Evolutionary conservation across 1,140 invertebrate species (phyloP), one percentile per base, ranked within the genome.

Genomic region (Plutomurus gul): DNA sequence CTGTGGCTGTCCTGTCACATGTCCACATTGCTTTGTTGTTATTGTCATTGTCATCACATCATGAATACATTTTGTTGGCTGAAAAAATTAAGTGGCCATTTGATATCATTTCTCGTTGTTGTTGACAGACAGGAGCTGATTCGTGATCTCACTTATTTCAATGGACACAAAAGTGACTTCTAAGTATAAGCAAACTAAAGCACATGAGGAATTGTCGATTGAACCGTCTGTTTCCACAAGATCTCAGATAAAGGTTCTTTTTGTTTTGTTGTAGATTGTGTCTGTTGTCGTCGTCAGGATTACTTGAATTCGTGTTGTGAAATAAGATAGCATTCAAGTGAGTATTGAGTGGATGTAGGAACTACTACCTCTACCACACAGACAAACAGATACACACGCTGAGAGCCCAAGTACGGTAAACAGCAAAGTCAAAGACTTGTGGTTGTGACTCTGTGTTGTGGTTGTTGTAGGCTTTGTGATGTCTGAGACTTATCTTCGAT

Each of bases 51-150:
- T 65, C 56, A 65, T 65, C 56, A 36, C 56, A 65, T 65, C 56
- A 65, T 30, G 56, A 65, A 33, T 65, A n/a, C 36, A 30, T 65
- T 65, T 65, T 65, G 56, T 33, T n/a, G 16, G 25, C 27, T n/a
- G 27, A 65, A 65, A 65, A 65, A 65, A 65, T 65, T 33, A 65
- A 65, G 56, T 65, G 56, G 56, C 27, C 56, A 65, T 65, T 65
- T 65, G 56, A 65, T 65, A 65, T 65, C 56, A 65, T 65, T 65
- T 65, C 56, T 65, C 56, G 22, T n/a, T 16, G 30, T 18, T 65
- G 56, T 65, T 65, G 56, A 65, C 56, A 65, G 56, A 65, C 56
- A 65, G 56, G 56, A 65, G 56, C 56, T 65, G 56, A 65, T 65
- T 65, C 56, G 56, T 65, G 56, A 65, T 65, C 56, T 33, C n/a